These are phyloP conservation scores for Phyto melanocephala DNA, from an alignment of 2,888 invertebrate genomes.

Conservation along the genomic window DNA sequence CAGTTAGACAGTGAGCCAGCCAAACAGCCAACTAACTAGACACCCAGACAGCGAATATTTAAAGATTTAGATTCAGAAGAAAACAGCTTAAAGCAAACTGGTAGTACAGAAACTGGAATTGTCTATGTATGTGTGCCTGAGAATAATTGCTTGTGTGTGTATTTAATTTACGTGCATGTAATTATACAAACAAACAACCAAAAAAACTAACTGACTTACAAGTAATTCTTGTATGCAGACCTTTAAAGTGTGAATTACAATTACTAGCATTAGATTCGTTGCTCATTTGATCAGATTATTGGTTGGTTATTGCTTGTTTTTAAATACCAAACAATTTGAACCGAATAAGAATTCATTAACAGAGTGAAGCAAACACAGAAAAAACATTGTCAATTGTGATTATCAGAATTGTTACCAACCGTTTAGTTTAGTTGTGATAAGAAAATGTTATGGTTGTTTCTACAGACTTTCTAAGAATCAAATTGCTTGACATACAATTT, in stretches of 20 bases:
- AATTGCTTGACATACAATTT: no score
- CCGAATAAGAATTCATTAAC: no score
- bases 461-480: no score
- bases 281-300: no score
- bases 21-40: constrained; percentile 19
- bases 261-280: no score
- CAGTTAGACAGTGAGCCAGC: not conserved
- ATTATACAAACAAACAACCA: constrained; percentile 25
- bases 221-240: constrained; percentile 25
- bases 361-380: no score
- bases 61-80: constrained; percentile 37
- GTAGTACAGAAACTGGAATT: constrained; percentile 33
- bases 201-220: constrained; percentile 33
- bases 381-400: no score
- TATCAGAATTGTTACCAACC: no score
- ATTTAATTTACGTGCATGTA: constrained; percentile 47
- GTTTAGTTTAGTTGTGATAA: no score
- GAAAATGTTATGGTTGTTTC: no score
- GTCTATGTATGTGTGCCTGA: not conserved
- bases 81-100: constrained; percentile 36
- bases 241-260: constrained; percentile 28
- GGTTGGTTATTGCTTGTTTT: no score
- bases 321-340: no score
- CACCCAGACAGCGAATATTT: constrained; percentile 27
- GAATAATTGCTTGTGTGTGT: not conserved